phyloP scores from a whole-genome alignment of 2,113 vertebrate species.

The Nanorana parkeri region DNA sequence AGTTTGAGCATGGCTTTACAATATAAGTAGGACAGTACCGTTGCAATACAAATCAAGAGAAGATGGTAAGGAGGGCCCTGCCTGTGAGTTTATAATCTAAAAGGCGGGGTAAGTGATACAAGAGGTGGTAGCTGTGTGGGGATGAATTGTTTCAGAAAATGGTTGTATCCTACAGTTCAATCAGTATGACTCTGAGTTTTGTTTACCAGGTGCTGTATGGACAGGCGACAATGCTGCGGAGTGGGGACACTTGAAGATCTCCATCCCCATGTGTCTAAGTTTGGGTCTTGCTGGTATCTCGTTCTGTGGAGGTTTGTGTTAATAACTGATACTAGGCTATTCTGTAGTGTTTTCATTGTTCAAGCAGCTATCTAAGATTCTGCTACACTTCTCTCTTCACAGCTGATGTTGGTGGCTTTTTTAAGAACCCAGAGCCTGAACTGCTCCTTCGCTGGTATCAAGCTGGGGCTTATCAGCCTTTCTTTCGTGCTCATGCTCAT shows the following conservation, averaged over 20 bases:
- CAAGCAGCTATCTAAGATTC: background rate
- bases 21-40: too few relatives aligned
- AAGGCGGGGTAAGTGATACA: too few relatives aligned
- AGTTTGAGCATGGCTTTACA: too few relatives aligned
- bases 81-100: too few relatives aligned
- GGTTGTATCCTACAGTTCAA: too few relatives aligned
- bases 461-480: constrained; percentile 88
- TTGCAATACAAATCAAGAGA: too few relatives aligned
- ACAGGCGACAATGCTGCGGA: constrained; percentile 91
- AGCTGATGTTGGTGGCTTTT: constrained; percentile 92
- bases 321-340: background rate
- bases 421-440: constrained; percentile 84
- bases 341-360: background rate
- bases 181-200: background rate
- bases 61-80: too few relatives aligned
- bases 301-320: constrained; percentile 86
- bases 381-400: background rate
- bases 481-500: constrained; percentile 90
- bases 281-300: constrained; percentile 84
- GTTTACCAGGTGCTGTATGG: constrained; percentile 84
- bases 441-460: constrained; percentile 93
- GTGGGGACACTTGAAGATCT: constrained; percentile 89
- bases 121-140: too few relatives aligned
- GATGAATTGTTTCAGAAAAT: too few relatives aligned
- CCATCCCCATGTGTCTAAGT: constrained; percentile 91